phyloP scores from a whole-genome alignment of 2,113 vertebrate species.

The Toxotes jaculatrix region DNA sequence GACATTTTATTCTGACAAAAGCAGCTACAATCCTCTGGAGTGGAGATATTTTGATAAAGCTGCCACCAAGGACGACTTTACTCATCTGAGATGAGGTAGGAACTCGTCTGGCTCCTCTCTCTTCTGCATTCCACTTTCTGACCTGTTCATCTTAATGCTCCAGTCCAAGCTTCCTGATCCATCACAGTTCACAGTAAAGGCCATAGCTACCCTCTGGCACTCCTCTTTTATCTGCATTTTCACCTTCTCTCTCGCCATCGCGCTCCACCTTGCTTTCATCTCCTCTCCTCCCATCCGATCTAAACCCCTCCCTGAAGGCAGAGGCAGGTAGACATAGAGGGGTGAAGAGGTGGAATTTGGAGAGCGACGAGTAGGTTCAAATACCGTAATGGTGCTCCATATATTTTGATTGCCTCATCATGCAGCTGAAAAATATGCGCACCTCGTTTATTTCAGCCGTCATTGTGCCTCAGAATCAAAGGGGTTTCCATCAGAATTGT shows the following conservation, averaged over 20 bases:
- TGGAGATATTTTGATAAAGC: not conserved
- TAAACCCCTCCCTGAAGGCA: slow-evolving; percentile 27
- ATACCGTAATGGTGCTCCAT: not conserved
- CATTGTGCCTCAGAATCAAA: not conserved
- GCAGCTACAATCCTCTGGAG: slow-evolving; percentile 3
- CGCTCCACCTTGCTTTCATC: slow-evolving; percentile 39
- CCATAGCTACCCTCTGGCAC: slow-evolving; percentile 51
- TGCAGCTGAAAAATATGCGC: not conserved
- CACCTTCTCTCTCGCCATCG: slow-evolving; percentile 32
- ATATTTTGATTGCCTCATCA: not conserved
- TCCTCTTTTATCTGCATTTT: slow-evolving; percentile 55
- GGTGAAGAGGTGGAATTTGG: not conserved
- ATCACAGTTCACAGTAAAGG: slow-evolving; percentile 60
- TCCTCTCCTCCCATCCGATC: not conserved
- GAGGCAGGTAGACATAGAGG: slow-evolving; percentile 7
- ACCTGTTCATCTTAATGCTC: slow-evolving; percentile 27
- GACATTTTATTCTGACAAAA: not conserved
- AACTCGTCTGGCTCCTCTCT: no score
- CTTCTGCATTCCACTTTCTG: not conserved
- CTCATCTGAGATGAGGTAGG: not conserved
- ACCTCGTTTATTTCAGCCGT: not conserved
- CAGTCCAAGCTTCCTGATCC: slow-evolving; percentile 40
- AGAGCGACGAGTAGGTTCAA: slow-evolving; percentile 8
- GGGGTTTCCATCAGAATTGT: not conserved
- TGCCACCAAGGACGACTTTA: not conserved